Base-by-base conservation (phyloP, 2,113 vertebrate species). In the Cyanoliseus patagonus region DNA sequence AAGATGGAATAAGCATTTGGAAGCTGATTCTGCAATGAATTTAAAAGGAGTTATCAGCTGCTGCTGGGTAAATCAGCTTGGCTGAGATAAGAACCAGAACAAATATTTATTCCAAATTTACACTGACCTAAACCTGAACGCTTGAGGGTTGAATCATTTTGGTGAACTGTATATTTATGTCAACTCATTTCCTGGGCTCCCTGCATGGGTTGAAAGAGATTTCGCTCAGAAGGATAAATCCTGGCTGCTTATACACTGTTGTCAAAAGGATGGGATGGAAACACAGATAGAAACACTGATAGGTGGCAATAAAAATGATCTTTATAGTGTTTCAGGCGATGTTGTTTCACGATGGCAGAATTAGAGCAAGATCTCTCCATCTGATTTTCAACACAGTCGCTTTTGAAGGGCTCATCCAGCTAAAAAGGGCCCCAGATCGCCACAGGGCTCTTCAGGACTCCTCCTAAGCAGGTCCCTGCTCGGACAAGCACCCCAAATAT, bases 91-190 rank as follows among this genome's bases (percentile, higher is more conserved):
- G 90, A 89, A 79, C 83, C 92, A 94, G 95, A 95, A 94, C 95
- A 97, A 95, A 96, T 89, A 94, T 88, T 97, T 96, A 92, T 92
- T 95, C 83, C 92, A 94, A 97, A 97, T 96, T 96, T 95, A 95
- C 94, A 91, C 92, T 94, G 95, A 96, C 95, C 92, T 93, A 92
- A 96, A 94, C 94, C 92, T 73, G 77, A 95, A 83, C 0, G 83
- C 96, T 94, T 59, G 57, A 85, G 94, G 92, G 88, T 73, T 92
- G 91, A 94, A 95, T 94, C 87, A 96, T 93, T 95, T 92, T 11
- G 31, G 83, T 46, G 86, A 96, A 92, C 66, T 87, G 42, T 62
- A 16, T 92, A 79, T 91, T 94, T 96, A 87, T 89, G 83, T 83
- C 75, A 94, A 91, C 75, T 89, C 59, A 79, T 91, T 96, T 69